Evolutionary conservation across 1,140 invertebrate genomes (phyloP).

Genomic region (Triops longicaudatus): DNA sequence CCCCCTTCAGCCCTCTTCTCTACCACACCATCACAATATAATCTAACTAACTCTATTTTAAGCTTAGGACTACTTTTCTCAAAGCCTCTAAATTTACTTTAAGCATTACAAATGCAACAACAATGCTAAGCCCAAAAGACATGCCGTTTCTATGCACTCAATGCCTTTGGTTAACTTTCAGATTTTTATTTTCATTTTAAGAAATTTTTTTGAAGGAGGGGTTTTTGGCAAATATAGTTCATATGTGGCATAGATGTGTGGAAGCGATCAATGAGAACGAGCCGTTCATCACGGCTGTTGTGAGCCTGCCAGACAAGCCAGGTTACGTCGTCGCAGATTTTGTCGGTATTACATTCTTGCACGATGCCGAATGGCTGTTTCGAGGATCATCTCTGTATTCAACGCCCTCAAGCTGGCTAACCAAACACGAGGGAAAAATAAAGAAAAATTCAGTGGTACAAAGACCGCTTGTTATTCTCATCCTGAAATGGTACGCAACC

Average conservation of each 20-base stretch:
- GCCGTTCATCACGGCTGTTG: constrained; percentile 6
- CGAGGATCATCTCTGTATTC: neutral
- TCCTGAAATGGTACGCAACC: neutral
- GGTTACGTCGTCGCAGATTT: constrained; percentile 6
- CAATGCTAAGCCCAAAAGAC: too few species aligned
- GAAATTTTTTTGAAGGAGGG: neutral
- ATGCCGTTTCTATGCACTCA: too few species aligned
- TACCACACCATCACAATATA: neutral
- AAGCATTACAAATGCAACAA: too few species aligned
- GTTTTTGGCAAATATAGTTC: neutral
- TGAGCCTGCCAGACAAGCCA: constrained; percentile 10
- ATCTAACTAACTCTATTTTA: neutral
- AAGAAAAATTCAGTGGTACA: neutral
- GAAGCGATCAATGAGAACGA: constrained; percentile 9
- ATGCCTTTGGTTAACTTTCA: too few species aligned
- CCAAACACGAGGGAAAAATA: neutral
- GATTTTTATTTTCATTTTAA: neutral
- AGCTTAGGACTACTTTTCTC: neutral
- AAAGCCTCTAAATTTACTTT: too few species aligned
- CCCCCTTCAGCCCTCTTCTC: neutral
- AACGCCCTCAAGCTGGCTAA: neutral
- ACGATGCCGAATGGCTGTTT: neutral
- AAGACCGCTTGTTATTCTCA: neutral
- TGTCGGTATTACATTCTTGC: neutral
- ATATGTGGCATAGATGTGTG: neutral